These are phyloP conservation scores for Trididemnum miniatum DNA, from an alignment of 23 tunicate species.

Conservation along the genomic window DNA sequence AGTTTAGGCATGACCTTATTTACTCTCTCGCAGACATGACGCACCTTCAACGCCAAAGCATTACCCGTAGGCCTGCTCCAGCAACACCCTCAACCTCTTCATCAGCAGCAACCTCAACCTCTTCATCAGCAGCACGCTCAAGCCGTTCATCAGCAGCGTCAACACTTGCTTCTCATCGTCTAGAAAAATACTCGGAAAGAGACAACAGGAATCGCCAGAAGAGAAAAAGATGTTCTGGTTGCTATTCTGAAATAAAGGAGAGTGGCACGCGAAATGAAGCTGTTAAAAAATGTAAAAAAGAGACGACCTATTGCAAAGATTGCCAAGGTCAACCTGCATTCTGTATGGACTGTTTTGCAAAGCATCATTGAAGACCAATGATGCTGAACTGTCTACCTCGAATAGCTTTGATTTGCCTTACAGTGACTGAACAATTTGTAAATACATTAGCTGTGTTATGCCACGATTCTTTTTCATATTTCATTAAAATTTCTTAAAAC, in stretches of 20 bases:
- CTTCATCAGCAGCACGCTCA: neutral
- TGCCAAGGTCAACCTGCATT: conserved; percentile 3
- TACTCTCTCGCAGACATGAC: neutral
- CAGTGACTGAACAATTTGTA: too few species aligned
- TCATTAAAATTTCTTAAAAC: neutral
- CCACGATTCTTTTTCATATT: neutral
- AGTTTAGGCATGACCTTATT: conserved; percentile 5
- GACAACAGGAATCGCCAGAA: neutral
- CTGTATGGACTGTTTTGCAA: neutral
- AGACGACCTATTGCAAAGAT: neutral
- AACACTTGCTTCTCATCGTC: neutral
- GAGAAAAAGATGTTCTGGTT: conserved; percentile 2
- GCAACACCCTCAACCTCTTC: neutral
- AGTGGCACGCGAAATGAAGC: neutral
- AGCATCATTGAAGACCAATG: neutral
- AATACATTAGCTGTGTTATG: neutral
- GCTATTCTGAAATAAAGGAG: neutral
- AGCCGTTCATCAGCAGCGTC: too few species aligned
- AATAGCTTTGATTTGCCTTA: too few species aligned
- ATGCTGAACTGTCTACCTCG: neutral
- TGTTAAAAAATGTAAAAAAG: neutral
- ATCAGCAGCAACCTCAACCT: neutral
- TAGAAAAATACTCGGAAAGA: conserved; percentile 9
- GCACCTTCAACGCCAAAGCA: neutral
- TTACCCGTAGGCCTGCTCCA: too few species aligned